Evolutionary conservation across 1,140 invertebrate species (phyloP).

Genomic region (Apis florea): DNA sequence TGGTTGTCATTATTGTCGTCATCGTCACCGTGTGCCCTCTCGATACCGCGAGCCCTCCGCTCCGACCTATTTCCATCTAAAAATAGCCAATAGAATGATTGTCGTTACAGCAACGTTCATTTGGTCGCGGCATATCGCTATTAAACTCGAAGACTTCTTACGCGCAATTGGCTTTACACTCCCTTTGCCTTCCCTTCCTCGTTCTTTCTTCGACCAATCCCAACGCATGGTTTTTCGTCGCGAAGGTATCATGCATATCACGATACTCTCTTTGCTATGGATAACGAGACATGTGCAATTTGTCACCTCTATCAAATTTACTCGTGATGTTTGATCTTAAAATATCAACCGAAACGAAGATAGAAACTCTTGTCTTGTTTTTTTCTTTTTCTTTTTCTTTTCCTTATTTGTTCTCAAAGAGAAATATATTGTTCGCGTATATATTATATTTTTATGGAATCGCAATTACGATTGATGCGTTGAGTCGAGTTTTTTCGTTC

Average conservation of each 20-base stretch:
- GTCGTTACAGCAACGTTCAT: slow-evolving; percentile 64
- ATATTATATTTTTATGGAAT: neutral
- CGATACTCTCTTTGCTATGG: neutral
- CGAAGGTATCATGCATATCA: neutral
- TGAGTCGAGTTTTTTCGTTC: neutral
- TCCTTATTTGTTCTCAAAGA: neutral
- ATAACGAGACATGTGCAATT: neutral
- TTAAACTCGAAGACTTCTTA: slow-evolving; percentile 53
- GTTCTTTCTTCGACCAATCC: neutral
- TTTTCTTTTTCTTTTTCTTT: neutral
- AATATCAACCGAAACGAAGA: too few species aligned
- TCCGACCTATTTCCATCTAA: slow-evolving; percentile 78
- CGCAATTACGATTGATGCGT: neutral
- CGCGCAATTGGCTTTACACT: slow-evolving; percentile 43
- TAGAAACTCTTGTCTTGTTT: too few species aligned
- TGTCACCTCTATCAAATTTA: neutral
- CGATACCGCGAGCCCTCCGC: slow-evolving; percentile 68
- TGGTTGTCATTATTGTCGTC: neutral
- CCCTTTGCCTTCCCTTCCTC: neutral
- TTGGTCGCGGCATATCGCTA: slow-evolving; percentile 63
- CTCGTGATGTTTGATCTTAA: neutral
- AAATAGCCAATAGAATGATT: slow-evolving; percentile 80
- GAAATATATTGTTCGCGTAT: neutral
- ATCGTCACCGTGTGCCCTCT: slow-evolving; percentile 36
- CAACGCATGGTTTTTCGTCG: neutral